These are phyloP conservation scores for Pseudonaja textilis DNA, from an alignment of 2,113 vertebrate species.

Conservation along the genomic window DNA sequence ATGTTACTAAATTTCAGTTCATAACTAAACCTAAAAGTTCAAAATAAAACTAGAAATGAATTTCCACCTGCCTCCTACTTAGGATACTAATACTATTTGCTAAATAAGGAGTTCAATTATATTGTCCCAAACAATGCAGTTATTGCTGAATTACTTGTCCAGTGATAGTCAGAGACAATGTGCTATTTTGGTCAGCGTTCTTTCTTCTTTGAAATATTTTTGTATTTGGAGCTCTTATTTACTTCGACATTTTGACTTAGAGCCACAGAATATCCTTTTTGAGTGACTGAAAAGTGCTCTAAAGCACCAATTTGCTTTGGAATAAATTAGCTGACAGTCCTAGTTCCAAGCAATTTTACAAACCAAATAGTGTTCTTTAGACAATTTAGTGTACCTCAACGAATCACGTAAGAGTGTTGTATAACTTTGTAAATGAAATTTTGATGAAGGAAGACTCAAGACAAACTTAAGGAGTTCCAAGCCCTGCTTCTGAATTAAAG, in stretches of 20 bases:
- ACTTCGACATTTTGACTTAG: not conserved
- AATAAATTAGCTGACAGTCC: not conserved
- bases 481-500: not conserved
- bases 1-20: not conserved
- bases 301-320: not conserved
- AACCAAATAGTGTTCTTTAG: not conserved
- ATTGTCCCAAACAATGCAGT: not conserved
- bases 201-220: not conserved
- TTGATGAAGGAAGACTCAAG: not conserved
- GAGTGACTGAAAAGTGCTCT: not conserved
- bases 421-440: constrained; percentile 4
- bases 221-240: not conserved
- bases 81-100: not conserved
- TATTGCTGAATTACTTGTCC: not conserved
- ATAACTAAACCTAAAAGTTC: not conserved
- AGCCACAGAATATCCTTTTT: not conserved
- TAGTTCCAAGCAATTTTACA: not conserved
- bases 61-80: not conserved
- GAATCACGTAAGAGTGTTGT: not conserved
- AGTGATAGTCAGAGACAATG: not conserved
- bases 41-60: not conserved
- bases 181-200: not conserved
- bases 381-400: not conserved
- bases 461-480: not conserved
- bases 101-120: not conserved